These are phyloP conservation scores for Pocillopora damicornis DNA, from an alignment of 64 coral and sea anemone genomes.

Conservation along the genomic window DNA sequence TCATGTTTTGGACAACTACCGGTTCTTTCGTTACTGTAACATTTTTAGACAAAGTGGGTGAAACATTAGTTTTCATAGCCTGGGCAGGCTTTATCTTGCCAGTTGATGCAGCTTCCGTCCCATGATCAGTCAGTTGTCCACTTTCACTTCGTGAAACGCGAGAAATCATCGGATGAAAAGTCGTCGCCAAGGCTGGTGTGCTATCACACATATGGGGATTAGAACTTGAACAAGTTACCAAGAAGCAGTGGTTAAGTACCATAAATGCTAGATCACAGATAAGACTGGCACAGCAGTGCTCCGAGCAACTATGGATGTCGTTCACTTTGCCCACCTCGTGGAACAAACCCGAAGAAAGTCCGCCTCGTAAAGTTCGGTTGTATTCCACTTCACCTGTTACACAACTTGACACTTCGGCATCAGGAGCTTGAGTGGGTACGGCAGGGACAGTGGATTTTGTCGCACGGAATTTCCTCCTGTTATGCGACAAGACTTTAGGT, in stretches of 20 bases:
- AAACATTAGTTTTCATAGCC: not conserved
- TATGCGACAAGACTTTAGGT: not conserved
- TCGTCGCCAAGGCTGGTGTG: slow-evolving; percentile 62
- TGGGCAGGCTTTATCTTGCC: not conserved
- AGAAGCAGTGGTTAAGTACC: slow-evolving; percentile 74
- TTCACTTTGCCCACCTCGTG: slow-evolving; percentile 75
- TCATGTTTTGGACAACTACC: not conserved
- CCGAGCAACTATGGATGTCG: slow-evolving; percentile 60
- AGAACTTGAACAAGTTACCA: slow-evolving; percentile 76
- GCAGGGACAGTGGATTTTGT: slow-evolving; percentile 1
- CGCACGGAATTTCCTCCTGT: not conserved
- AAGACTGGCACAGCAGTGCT: slow-evolving; percentile 67
- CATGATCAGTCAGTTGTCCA: not conserved
- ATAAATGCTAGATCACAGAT: slow-evolving; percentile 93
- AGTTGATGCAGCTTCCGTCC: not conserved
- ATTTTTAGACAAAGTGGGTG: not conserved
- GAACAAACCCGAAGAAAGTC: slow-evolving; percentile 73
- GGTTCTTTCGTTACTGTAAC: not conserved
- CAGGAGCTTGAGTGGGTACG: not conserved
- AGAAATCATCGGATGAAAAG: slow-evolving; percentile 57
- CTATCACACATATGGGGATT: slow-evolving; percentile 65
- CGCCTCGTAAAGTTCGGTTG: slow-evolving; percentile 67
- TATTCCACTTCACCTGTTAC: slow-evolving; percentile 44
- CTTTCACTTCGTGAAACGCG: slow-evolving; percentile 25
- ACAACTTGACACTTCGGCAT: slow-evolving; percentile 15